Evolutionary conservation across 2,888 invertebrate species (phyloP).

Genomic region (Netelia fuscicornis): DNA sequence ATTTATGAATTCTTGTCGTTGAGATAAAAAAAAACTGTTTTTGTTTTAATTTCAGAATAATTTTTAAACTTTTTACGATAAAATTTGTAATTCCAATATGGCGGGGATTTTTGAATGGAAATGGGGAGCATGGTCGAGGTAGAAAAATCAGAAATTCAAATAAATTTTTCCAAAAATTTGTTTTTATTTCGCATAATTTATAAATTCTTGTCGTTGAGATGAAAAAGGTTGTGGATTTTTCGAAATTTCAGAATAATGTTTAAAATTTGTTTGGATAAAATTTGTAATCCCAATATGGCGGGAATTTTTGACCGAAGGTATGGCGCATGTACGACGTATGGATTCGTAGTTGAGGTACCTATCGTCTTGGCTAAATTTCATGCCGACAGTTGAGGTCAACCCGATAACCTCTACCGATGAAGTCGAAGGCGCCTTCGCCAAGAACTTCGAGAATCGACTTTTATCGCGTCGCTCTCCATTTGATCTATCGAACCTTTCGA

Average conservation of each 20-base stretch:
- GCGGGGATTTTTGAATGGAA: not conserved
- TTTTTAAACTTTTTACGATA: no score
- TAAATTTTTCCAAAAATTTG: not conserved
- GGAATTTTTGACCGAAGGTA: not conserved
- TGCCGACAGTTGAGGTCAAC: conserved; percentile 73
- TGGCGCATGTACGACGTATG: not conserved
- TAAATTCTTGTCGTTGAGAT: no score
- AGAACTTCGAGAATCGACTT: not conserved
- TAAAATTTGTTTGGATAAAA: no score
- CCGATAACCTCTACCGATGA: conserved; percentile 77
- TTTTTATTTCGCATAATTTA: not conserved
- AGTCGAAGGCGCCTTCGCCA: conserved; percentile 46
- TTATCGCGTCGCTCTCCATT: not conserved
- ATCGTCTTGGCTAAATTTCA: conserved; percentile 16
- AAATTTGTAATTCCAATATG: not conserved
- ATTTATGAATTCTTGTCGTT: no score
- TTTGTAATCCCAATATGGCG: not conserved
- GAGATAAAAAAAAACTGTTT: no score
- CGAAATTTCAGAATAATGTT: no score
- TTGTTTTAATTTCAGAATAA: no score
- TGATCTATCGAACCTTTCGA: conserved; percentile 17
- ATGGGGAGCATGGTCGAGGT: not conserved
- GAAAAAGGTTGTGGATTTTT: no score
- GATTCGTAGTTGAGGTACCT: not conserved
- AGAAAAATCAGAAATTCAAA: not conserved